These are phyloP conservation scores for Periophthalmus magnuspinnatus DNA, from an alignment of 2,797 vertebrate genomes.

Conservation along the genomic window DNA sequence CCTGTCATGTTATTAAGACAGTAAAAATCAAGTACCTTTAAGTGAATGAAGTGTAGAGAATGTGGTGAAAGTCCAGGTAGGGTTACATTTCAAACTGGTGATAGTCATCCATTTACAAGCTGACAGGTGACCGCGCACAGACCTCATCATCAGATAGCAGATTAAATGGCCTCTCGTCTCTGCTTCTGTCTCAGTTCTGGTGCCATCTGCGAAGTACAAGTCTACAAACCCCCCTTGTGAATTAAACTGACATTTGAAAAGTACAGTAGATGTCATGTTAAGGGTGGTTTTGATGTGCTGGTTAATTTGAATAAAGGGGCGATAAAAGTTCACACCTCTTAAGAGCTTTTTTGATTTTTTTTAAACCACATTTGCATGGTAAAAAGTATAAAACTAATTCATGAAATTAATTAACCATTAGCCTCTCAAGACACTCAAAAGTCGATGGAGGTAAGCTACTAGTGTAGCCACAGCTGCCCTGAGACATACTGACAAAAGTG, in stretches of 20 bases:
- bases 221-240: conserved; percentile 4
- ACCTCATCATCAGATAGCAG: conserved; percentile 34
- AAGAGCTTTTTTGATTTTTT: conserved; percentile 12
- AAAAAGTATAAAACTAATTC: no score
- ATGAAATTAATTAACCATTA: no score
- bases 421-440: no score
- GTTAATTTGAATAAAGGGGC: conserved; percentile 19
- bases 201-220: neutral
- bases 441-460: no score
- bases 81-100: conserved; percentile 35
- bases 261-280: conserved; percentile 17
- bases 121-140: conserved; percentile 29
- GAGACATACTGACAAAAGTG: no score
- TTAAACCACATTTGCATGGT: neutral
- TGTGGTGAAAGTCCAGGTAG: conserved; percentile 30
- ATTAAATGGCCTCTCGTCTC: conserved; percentile 27
- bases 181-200: conserved; percentile 1
- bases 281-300: conserved; percentile 8
- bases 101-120: conserved; percentile 31
- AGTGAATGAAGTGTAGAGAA: conserved; percentile 3
- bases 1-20: no score
- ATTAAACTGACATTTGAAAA: conserved; percentile 9
- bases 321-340: conserved; percentile 23
- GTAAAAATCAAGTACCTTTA: no score
- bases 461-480: no score